Base-by-base conservation (phyloP, 2,113 vertebrate species). In the Triplophysa tibetana region DNA sequence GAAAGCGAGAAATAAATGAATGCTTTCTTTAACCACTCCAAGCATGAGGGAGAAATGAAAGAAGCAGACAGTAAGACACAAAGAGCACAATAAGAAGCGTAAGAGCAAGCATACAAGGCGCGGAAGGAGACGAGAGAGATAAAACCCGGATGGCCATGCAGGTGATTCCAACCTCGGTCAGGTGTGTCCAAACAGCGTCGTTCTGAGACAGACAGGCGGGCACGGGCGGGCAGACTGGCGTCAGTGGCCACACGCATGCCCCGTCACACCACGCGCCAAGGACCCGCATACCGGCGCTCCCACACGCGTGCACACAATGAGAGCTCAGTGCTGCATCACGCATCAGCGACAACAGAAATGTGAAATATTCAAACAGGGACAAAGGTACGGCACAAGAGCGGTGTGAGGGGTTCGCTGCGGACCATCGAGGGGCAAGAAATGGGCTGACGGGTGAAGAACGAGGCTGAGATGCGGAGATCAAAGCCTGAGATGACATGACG, bases 281-380 rank as follows among this genome's bases (percentile, higher is more conserved):
- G 72, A 83, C 90, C 87, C 82, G 84, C 92, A 93, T 92, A 91
- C 90, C 91, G 80, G 80, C 85, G 88, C 88, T 78, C 92, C 92
- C 91, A 92, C 91, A 90, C 90, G 84, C 73, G 52, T 74, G 77
- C 82, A 75, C 86, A 93, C 92, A 93, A 93, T 89, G 91, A 85
- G 29, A n/a, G 82, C 91, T 93, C 90, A 93, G 92, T 93, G 83
- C 84, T 70, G 82, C 88, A 91, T 91, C 92, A 93, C 86, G 91
- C 91, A 92, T 90, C 92, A 91, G 87, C 85, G 86, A 89, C 91
- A 89, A 83, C 91, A 93, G 90, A 88, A 93, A 92, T 93, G 91
- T 88, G 84, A 92, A 93, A 88, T 89, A 93, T 93, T 93, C 90
- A 88, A 86, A 87, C 87, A 68, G 88, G 86, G 88, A 91, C 88